Percentiles rank a stretch among this genome's conserved stretches.
Conservation (phyloP, 1,140 invertebrate species). For the Pantala flavescens region DNA sequence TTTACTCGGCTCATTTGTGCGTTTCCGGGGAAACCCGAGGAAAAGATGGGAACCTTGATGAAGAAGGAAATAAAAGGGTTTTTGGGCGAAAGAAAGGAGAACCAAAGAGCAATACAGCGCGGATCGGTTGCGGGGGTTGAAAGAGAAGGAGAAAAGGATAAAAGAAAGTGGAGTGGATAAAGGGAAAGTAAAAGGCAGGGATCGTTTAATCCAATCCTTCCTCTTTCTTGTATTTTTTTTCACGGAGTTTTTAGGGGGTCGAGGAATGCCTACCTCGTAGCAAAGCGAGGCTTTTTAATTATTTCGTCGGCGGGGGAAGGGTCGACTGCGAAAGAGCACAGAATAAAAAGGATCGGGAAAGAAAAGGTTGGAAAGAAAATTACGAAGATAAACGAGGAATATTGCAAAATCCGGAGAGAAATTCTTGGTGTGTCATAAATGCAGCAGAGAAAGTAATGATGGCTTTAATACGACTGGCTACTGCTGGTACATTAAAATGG, state of each 20-base stretch:
- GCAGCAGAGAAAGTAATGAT: no score
- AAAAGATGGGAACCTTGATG: not conserved
- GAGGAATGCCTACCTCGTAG: not conserved
- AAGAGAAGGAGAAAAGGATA: not conserved
- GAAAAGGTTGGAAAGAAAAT: no score
- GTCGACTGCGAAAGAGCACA: no score
- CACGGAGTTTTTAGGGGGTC: not conserved
- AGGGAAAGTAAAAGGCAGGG: not conserved
- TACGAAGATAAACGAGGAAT: no score
- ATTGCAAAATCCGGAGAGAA: no score
- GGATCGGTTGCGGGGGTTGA: not conserved
- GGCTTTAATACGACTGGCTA: no score
- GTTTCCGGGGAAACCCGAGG: not conserved
- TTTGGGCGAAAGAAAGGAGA: not conserved
- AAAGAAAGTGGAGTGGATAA: not conserved
- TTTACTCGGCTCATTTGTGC: not conserved
- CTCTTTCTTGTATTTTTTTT: not conserved
- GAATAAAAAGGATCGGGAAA: no score
- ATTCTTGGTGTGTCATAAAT: no score
- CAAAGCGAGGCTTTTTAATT: not conserved
- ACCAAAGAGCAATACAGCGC: not conserved
- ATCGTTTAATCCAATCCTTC: slow-evolving; percentile 1
- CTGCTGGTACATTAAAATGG: no score
- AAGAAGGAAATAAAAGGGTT: not conserved
- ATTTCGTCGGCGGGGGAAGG: not conserved